These are phyloP conservation scores for Pungitius pungitius DNA, from an alignment of 2,113 vertebrate genomes.

Conservation along the genomic window DNA sequence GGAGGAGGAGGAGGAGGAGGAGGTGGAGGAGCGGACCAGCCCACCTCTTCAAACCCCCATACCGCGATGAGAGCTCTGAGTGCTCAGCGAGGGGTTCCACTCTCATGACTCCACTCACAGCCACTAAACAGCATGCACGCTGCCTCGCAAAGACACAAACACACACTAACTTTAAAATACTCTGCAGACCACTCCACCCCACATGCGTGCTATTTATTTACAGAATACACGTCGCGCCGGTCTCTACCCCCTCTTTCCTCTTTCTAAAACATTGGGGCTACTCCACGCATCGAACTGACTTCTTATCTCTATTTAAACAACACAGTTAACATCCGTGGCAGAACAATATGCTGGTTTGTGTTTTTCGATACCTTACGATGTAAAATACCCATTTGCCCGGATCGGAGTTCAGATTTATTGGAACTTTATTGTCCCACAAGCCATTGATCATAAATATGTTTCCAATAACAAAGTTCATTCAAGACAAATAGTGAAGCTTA, in stretches of 20 bases:
- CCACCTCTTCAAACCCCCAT: constrained; percentile 60
- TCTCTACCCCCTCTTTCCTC: constrained; percentile 5
- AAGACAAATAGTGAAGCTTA: not conserved
- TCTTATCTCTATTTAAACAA: constrained; percentile 14
- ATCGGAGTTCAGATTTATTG: not conserved
- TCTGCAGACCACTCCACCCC: constrained; percentile 29
- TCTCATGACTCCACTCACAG: constrained; percentile 57
- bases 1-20: constrained; percentile 25
- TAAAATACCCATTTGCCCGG: not conserved
- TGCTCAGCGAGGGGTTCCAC: constrained; percentile 56
- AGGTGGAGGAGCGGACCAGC: constrained; percentile 44
- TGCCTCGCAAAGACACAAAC: constrained; percentile 28
- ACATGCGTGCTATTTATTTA: constrained; percentile 44
- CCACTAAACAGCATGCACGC: constrained; percentile 39
- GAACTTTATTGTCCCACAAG: not conserved
- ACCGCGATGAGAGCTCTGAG: constrained; percentile 61
- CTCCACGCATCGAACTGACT: not conserved
- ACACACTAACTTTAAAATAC: constrained; percentile 27
- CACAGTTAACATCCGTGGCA: constrained; percentile 1
- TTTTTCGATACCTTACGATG: not conserved
- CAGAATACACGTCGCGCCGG: constrained; percentile 51
- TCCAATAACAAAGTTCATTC: not conserved
- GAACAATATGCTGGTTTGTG: not conserved
- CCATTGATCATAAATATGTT: not conserved
- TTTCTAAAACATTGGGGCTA: not conserved